Percentiles rank a stretch among this genome's conserved stretches.
Conservation (phyloP, 2,797 vertebrate genomes). For the Pseudochirops corinnae region DNA sequence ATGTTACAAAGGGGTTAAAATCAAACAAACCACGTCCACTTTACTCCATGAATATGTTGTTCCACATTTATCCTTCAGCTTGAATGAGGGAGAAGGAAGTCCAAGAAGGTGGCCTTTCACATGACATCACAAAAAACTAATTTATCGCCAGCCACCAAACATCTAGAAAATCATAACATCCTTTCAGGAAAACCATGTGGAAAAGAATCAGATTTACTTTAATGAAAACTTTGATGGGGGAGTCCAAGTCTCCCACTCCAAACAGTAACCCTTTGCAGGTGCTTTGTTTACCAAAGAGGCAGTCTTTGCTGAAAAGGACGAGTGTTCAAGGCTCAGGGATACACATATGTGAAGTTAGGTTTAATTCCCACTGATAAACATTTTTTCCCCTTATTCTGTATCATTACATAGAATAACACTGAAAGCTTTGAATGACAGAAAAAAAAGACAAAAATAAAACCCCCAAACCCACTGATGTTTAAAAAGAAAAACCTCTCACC, state of each 20-base stretch:
- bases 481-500: not conserved
- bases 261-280: constrained; percentile 83
- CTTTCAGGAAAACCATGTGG: constrained; percentile 98
- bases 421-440: not conserved
- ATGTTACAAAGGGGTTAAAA: constrained; percentile 80
- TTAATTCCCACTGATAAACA: constrained; percentile 19
- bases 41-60: constrained; percentile 71
- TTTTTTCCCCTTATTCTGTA: not conserved
- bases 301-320: not conserved
- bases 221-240: constrained; percentile 89
- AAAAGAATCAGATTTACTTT: constrained; percentile 96
- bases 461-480: not conserved
- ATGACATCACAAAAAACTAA: constrained; percentile 97
- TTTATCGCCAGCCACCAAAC: constrained; percentile 95
- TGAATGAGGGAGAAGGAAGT: constrained; percentile 88
- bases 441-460: not conserved
- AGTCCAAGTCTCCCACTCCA: constrained; percentile 83
- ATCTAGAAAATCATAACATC: constrained; percentile 99
- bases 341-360: not conserved
- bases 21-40: constrained; percentile 72
- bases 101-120: constrained; percentile 89
- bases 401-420: constrained; percentile 4
- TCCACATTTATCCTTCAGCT: constrained; percentile 85
- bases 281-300: constrained; percentile 65
- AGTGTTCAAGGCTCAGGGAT: not conserved